Evolutionary conservation across 2,113 vertebrate species (phyloP).

Genomic region (Rhabdornis inornatus): DNA sequence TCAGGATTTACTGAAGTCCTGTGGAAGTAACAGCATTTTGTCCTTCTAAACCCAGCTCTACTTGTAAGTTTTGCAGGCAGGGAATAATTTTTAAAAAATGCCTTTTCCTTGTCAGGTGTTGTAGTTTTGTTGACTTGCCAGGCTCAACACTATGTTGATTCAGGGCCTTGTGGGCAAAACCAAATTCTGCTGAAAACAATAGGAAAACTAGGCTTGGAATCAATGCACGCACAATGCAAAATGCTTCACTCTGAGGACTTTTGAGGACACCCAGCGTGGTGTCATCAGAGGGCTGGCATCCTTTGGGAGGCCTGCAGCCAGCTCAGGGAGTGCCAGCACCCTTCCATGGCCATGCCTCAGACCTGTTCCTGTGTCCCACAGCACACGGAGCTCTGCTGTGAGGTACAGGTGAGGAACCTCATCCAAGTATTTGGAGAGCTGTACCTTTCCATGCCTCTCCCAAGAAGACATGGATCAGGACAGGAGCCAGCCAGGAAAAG

Average conservation of each 20-base stretch:
- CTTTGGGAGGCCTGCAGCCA: background rate
- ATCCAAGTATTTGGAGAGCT: background rate
- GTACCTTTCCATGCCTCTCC: background rate
- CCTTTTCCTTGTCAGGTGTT: background rate
- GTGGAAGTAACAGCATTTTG: background rate
- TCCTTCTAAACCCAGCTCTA: background rate
- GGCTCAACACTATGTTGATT: background rate
- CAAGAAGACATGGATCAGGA: background rate
- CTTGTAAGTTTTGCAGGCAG: background rate
- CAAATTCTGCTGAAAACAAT: conserved; percentile 42
- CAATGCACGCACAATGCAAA: background rate
- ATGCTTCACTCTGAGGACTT: background rate
- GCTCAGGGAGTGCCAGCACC: background rate
- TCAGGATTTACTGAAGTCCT: background rate
- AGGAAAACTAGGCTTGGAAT: conserved; percentile 20
- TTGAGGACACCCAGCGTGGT: background rate
- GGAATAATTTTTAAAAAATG: background rate
- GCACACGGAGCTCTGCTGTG: fast-evolving
- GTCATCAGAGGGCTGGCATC: background rate
- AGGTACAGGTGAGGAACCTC: background rate
- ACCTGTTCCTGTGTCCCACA: background rate
- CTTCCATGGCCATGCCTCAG: background rate
- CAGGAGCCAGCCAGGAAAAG: background rate
- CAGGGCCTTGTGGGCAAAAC: background rate
- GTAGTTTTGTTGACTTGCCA: background rate